A percentile compares a stretch with the other conserved stretches of the same genome.
Evolutionary conservation across 2,797 vertebrate genomes (phyloP).

Genomic region (Neopelma chrysocephalum): DNA sequence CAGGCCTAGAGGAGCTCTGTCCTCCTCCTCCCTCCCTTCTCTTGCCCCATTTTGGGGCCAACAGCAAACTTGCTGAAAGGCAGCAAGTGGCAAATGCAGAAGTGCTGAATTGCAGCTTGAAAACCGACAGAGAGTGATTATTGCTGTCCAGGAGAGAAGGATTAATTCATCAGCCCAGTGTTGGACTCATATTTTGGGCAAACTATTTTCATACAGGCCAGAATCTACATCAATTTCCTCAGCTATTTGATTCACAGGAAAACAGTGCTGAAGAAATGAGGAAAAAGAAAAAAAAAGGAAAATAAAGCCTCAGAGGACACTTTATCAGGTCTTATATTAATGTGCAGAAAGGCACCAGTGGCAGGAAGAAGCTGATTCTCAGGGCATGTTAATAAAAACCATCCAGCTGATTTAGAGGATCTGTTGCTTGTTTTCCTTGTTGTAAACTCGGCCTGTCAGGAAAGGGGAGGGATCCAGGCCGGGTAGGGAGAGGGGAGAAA

Average conservation of each 20-base stretch:
- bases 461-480: not conserved
- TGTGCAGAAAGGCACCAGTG: not conserved
- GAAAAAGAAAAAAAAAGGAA: not conserved
- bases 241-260: not conserved
- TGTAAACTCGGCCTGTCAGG: not conserved
- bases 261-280: not conserved
- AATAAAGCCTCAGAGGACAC: not conserved
- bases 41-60: not conserved
- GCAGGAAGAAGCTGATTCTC: not conserved
- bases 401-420: not conserved
- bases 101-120: conserved; percentile 32
- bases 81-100: not conserved
- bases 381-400: not conserved
- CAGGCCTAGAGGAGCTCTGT: not conserved
- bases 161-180: conserved; percentile 34
- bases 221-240: conserved; percentile 7
- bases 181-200: not conserved
- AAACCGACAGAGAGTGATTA: conserved; percentile 16
- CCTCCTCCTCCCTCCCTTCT: not conserved
- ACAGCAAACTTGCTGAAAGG: not conserved
- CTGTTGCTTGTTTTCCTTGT: not conserved
- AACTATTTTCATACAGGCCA: not conserved
- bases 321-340: not conserved
- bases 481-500: not conserved
- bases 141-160: conserved; percentile 13